Base-by-base conservation (phyloP, 2,113 vertebrate species). In the Zosterops lateralis region DNA sequence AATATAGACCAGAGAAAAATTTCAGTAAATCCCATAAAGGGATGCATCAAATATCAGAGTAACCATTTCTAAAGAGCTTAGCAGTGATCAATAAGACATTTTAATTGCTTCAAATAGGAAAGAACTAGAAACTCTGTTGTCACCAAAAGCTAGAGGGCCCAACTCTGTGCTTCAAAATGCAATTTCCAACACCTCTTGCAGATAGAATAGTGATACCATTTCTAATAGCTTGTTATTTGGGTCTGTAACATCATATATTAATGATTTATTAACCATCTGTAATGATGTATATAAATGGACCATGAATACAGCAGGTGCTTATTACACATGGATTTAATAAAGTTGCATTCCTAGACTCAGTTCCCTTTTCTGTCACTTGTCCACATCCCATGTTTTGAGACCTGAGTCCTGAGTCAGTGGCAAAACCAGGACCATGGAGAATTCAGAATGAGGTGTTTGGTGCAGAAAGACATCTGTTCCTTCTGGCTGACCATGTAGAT, bases 231-330 rank as follows among this genome's bases (percentile, higher is more conserved):
- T 89, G 17, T 84, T 95, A 70, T 76, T 76, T 79, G 8, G 5
- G 12, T 73, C 42, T 85, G 32, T 89, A 91, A 50, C 19, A 76
- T 56, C 8, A 20, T n/a, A 5, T 70, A 75, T 57, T 91, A 87
- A 91, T 84, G 84, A 87, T 92, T 76, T 93, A 66, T 76, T 87
- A 82, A 76, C 34, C n/a, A 87, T 29, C 50, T 89, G 15, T 57
- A 91, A 92, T 40, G 54, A 70, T 80, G 54, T 62, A 54, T 17
- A 70, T 62, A 87, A 91, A 81, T 84, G 29, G 45, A 84, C 29
- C 12, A 2, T 44, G 58, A 82, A 72, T 89, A 73, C 15, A 31
- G 26, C 5, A 7, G 12, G 14, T 62, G 26, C 26, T 88, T 42
- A 51, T 73, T 73, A 54, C 5, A 1, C 24, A 65, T 31, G 6